Evolutionary conservation across 2,113 vertebrate species (phyloP), one percentile per base, ranked within the genome.

Genomic region (Mixornis gularis): DNA sequence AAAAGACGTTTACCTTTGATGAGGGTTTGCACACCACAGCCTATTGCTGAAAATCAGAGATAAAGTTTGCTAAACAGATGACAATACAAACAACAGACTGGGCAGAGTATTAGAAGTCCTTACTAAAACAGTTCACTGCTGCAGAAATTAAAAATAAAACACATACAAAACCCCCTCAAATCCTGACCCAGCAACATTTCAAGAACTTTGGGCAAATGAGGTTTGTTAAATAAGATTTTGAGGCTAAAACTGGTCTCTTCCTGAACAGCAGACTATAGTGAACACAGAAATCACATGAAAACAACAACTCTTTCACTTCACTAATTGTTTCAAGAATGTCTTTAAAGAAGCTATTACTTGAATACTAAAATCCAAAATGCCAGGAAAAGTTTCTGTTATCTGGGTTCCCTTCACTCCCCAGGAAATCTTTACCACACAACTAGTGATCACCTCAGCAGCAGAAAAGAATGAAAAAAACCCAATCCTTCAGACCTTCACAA

Each of bases 1-100:
- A 58, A 79, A 73, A 73, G 32, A 89, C 70, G 87, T 87, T 92
- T 77, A 95, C 79, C 79, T 92, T 65, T 63, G 66, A 55, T n/a
- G 40, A 92, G 34, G 43, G 56, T 91, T 89, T 89, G 81, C 46
- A 85, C 40, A 79, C 60, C 40, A 51, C 10, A 79, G 70, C 14
- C 59, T 70, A 21, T 40, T 66, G 55, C 85, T 89, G 79, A 92
- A 91, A 94, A 87, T 63, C 74, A 87, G 88, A 89, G 63, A 90
- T 87, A 80, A 90, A 65, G 48, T 40, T 44, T 76, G 68, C 63
- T 83, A 82, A 96, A 89, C 79, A 93, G 74, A 76, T 62, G 65
- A 64, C 81, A 89, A 4, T n/a, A 62, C 4, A 40, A 81, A 84
- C 34, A 70, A 58, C 38, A 79, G 32, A 53, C 32, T 71, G 17